Conservation (phyloP, 2,797 vertebrate species). For the Crocidura indochinensis region DNA sequence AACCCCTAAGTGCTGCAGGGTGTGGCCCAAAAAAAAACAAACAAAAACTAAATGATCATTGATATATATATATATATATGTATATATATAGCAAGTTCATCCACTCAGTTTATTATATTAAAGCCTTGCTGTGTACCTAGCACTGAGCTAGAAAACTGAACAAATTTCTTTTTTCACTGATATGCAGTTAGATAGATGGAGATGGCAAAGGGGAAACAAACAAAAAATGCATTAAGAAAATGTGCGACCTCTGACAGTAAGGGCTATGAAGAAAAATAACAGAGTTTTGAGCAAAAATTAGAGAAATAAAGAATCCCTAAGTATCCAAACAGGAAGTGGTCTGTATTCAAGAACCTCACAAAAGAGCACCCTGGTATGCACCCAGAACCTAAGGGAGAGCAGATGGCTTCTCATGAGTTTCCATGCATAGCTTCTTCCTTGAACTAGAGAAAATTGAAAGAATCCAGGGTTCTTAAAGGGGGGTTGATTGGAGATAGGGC, state of each 20-base stretch:
- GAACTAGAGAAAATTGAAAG: background rate
- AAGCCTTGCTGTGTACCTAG: background rate
- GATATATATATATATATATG: no score
- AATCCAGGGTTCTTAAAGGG: background rate
- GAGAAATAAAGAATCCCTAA: background rate
- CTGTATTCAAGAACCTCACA: no score
- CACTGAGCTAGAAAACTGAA: background rate
- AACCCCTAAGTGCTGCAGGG: no score
- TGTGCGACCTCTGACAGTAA: background rate
- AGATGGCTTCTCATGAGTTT: background rate
- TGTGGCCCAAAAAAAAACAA: no score
- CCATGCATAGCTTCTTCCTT: background rate
- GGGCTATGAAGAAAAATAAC: conserved; percentile 15
- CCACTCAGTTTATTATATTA: conserved; percentile 16
- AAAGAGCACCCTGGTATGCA: background rate
- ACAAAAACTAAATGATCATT: no score
- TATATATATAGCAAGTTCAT: background rate
- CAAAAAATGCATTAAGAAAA: background rate
- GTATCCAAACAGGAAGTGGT: background rate
- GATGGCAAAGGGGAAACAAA: background rate
- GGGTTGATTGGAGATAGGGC: no score
- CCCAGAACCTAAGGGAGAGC: background rate
- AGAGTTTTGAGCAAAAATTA: conserved; percentile 23
- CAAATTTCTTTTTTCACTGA: background rate
- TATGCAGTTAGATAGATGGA: background rate